Evolutionary conservation across 2,113 vertebrate species (phyloP).

Genomic region (Rhabdornis inornatus): DNA sequence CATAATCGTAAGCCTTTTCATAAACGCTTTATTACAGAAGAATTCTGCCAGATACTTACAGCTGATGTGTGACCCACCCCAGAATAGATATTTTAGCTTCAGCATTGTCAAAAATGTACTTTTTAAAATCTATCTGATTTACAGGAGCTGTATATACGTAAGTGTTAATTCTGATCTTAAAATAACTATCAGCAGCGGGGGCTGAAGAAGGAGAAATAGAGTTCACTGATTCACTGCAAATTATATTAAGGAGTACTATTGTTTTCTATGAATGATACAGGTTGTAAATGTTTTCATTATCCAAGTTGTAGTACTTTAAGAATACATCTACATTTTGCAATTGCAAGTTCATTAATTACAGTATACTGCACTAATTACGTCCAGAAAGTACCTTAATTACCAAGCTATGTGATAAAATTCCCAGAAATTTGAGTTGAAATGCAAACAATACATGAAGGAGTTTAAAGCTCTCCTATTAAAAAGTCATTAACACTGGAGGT

Average conservation of each 20-base stretch:
- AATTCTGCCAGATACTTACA: background rate
- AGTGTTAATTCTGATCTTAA: slow-evolving; percentile 17
- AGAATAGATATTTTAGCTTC: background rate
- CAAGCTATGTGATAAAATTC: background rate
- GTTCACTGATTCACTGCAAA: slow-evolving; percentile 26
- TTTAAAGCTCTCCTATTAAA: background rate
- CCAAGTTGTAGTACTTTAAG: background rate
- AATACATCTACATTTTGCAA: background rate
- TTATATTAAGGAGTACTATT: slow-evolving; percentile 28
- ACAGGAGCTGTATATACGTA: background rate
- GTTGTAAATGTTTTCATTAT: slow-evolving; percentile 34
- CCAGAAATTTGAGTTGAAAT: background rate
- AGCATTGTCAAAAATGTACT: background rate
- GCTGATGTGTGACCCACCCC: background rate
- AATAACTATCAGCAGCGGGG: slow-evolving; percentile 13
- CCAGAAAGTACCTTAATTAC: slow-evolving; percentile 18
- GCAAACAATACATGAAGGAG: background rate
- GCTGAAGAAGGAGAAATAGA: background rate
- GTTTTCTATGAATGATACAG: slow-evolving; percentile 25
- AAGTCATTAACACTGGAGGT: background rate
- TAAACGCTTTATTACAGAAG: background rate
- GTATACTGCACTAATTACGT: background rate
- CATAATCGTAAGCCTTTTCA: background rate
- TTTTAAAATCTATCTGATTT: background rate
- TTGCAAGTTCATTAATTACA: slow-evolving; percentile 11